phyloP scores from a whole-genome alignment of 2,797 vertebrate species.

The Anguilla pacifica region DNA sequence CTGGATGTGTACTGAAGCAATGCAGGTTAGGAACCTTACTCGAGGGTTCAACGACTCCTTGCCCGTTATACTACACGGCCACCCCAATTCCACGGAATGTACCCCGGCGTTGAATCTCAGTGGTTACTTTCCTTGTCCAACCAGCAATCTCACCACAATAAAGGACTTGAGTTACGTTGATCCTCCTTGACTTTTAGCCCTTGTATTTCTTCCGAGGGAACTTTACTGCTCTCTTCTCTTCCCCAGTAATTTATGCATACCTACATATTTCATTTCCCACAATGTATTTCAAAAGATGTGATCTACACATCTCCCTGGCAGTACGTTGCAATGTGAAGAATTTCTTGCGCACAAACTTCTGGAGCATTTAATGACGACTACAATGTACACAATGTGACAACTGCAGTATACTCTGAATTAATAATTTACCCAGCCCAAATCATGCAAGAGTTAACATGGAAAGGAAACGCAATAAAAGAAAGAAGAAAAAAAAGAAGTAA shows the following conservation, averaged over 20 bases:
- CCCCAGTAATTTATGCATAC: not conserved
- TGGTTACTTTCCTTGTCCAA: not conserved
- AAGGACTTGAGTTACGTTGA: not conserved
- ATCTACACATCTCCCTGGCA: too few relatives aligned
- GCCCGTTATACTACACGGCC: too few relatives aligned
- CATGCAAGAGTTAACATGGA: not conserved
- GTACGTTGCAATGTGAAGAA: too few relatives aligned
- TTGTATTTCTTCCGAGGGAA: not conserved
- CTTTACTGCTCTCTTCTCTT: not conserved
- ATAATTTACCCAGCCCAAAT: not conserved
- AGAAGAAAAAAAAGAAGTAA: not conserved
- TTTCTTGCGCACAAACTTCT: too few relatives aligned
- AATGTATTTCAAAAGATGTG: too few relatives aligned
- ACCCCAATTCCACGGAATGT: not conserved
- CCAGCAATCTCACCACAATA: not conserved
- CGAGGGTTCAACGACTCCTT: too few relatives aligned
- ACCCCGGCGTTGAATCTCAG: not conserved
- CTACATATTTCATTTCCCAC: not conserved
- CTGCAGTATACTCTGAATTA: too few relatives aligned
- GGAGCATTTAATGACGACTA: too few relatives aligned
- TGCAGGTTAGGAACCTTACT: too few relatives aligned
- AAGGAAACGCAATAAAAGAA: not conserved
- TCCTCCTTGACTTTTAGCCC: not conserved
- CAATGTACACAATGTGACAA: too few relatives aligned
- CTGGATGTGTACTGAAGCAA: too few relatives aligned